Evolutionary conservation across 2,888 invertebrate species (phyloP), one percentile per base, ranked within the genome.

Genomic region (Conops quadrifasciatus): DNA sequence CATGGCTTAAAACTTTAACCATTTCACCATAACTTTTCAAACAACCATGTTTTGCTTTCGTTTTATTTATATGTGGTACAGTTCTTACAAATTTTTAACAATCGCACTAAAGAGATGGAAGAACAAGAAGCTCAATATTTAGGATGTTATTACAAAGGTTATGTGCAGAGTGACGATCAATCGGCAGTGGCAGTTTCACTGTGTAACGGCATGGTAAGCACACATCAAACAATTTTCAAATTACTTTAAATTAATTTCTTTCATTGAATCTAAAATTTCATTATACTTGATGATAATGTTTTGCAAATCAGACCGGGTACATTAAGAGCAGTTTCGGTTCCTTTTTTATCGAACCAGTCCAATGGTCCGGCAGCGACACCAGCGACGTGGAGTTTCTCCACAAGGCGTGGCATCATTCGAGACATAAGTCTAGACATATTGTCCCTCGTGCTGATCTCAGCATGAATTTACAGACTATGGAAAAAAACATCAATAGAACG

Each of bases 121-220:
- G 78, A 81, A 28, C 75, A 76, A 15, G 75, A 75, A 63, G 79
- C 76, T 13, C 87, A 88, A 72, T 84, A 88, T 71, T 86, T 88
- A 76, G 89, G 89, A 72, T 94, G 93, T 81, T 91, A 89, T 82
- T 93, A 93, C 82, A 89, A 88, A 59, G 93, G 93, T 51, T 87
- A 85, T 73, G 89, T 93, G 15, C 86, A 88, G 71, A 91, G 90
- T n/a, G 91, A 92, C 80, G 85, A 87, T 16, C 85, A 87, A 71
- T 92, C 92, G 19, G 86, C 87, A 51, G 92, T 92, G 16, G 88
- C 90, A 16, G 91, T 93, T 76, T 92, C 90, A 76, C 88, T 93
- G 49, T 93, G 93, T 82, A 89, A 91, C 79, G n/a, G n/a, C n/a
- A n/a, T n/a, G n/a, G n/a, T n/a, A n/a, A n/a, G n/a, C n/a, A n/a